These are phyloP conservation scores for Alethe diademata DNA, from an alignment of 2,113 vertebrate genomes.

Conservation along the genomic window DNA sequence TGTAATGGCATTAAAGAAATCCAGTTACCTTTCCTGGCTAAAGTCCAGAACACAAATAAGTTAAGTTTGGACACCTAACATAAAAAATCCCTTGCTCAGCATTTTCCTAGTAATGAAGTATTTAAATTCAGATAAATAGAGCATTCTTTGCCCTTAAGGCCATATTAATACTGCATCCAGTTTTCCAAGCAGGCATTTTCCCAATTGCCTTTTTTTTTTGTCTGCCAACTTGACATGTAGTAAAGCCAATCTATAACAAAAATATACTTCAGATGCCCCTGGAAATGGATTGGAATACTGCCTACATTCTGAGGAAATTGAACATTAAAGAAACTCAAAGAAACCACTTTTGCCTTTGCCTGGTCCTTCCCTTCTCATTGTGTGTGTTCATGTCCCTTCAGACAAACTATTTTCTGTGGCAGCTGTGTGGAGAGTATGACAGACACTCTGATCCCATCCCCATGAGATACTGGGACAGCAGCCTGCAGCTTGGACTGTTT, in stretches of 20 bases:
- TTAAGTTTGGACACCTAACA: neutral
- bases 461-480: neutral
- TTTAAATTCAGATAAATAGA: slow-evolving; percentile 28
- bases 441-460: fast-evolving
- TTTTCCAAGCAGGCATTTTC: slow-evolving; percentile 3
- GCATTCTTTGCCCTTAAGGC: neutral
- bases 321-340: neutral
- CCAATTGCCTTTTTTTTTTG: neutral
- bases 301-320: neutral
- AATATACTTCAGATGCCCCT: neutral
- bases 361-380: neutral
- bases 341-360: neutral
- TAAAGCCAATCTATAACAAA: neutral
- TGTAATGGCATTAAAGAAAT: slow-evolving; percentile 33
- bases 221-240: neutral
- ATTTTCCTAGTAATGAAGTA: neutral
- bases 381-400: neutral
- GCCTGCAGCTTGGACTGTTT: neutral
- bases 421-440: neutral
- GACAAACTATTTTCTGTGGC: neutral
- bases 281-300: neutral
- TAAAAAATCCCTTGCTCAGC: slow-evolving; percentile 17
- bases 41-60: neutral
- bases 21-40: slow-evolving; percentile 36
- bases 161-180: neutral